Conservation (phyloP, 2,888 invertebrate genomes). For the Sinhomidia bicolor region DNA sequence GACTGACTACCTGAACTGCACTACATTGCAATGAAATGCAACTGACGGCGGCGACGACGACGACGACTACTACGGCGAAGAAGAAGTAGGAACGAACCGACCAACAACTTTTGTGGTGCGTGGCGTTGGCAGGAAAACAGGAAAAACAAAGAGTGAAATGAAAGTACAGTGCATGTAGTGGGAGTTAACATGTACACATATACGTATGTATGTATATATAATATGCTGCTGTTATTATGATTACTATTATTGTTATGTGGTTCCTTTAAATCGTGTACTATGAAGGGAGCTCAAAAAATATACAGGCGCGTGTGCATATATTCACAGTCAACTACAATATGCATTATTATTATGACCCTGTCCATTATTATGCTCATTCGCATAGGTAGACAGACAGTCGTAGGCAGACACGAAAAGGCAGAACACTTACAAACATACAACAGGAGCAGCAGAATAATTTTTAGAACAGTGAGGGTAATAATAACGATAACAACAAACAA, state of each 20-base stretch:
- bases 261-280: too few species aligned
- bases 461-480: background rate
- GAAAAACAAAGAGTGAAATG: constrained; percentile 47
- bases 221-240: background rate
- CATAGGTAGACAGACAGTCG: too few species aligned
- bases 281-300: too few species aligned
- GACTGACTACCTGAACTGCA: constrained; percentile 47
- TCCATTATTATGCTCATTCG: too few species aligned
- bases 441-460: background rate
- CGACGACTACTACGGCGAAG: background rate
- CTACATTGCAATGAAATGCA: constrained; percentile 37
- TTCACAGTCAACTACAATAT: background rate
- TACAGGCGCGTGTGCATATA: background rate
- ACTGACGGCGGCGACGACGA: constrained; percentile 13
- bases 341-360: too few species aligned
- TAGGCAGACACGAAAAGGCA: too few species aligned
- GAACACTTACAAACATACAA: background rate
- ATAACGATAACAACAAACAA: constrained; percentile 3
- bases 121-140: constrained; percentile 24
- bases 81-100: constrained; percentile 21
- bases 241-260: background rate
- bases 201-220: background rate
- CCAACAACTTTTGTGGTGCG: constrained; percentile 50
- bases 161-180: constrained; percentile 44
- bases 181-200: constrained; percentile 33